These are phyloP conservation scores for Leptinotarsa texana DNA, from an alignment of 1,140 invertebrate genomes.

Conservation along the genomic window DNA sequence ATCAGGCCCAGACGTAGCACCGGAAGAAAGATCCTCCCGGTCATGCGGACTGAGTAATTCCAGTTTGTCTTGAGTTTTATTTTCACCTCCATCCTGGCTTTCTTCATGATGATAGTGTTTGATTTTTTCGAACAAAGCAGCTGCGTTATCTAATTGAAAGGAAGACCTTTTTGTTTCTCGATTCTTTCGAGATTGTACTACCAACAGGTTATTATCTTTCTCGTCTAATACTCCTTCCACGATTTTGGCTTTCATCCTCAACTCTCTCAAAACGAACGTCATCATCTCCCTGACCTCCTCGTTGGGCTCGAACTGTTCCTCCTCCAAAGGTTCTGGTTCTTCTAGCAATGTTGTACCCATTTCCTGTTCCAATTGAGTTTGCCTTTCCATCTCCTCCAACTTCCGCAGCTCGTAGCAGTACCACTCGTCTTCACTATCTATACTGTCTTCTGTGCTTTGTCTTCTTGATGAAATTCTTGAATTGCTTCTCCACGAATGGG, in stretches of 20 bases:
- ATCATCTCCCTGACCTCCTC: conserved; percentile 77
- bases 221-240: conserved; percentile 51
- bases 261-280: conserved; percentile 74
- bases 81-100: conserved; percentile 40
- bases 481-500: conserved; percentile 82
- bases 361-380: conserved; percentile 68
- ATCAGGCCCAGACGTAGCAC: conserved; percentile 85
- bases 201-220: conserved; percentile 49
- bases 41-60: conserved; percentile 55
- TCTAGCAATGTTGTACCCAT: conserved; percentile 64
- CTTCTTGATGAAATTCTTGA: conserved; percentile 83
- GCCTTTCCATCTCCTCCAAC: conserved; percentile 82
- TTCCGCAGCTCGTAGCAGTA: conserved; percentile 87
- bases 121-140: conserved; percentile 56
- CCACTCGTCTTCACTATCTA: conserved; percentile 92
- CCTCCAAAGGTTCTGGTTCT: conserved; percentile 59
- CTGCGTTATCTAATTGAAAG: conserved; percentile 42
- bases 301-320: conserved; percentile 64
- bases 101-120: conserved; percentile 57
- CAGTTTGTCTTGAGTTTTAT: conserved; percentile 40
- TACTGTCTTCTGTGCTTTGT: conserved; percentile 90
- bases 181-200: conserved; percentile 56
- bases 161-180: conserved; percentile 48
- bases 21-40: conserved; percentile 67
- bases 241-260: conserved; percentile 69